Evolutionary conservation across 92 coral and sea anemone genomes (phyloP).

Genomic region (Phymanthus crucifer): DNA sequence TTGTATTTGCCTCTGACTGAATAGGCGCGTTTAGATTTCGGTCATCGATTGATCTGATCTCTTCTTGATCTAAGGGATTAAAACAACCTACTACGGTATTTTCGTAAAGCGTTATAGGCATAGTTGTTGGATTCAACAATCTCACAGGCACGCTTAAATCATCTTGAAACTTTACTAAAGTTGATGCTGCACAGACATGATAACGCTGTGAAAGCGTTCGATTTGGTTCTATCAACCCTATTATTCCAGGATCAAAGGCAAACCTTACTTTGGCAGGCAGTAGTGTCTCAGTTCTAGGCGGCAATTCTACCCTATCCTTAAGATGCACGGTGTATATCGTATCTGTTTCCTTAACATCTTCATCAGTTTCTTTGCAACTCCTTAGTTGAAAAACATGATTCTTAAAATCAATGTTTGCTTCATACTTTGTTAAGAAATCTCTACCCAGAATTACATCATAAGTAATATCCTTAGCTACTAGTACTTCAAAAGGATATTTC

Average conservation of each 20-base stretch:
- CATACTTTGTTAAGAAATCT: conserved; percentile 9
- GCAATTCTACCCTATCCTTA: conserved; percentile 2
- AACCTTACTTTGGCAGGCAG: neutral
- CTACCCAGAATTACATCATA: conserved; percentile 4
- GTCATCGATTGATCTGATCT: neutral
- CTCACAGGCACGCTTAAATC: conserved; percentile 1
- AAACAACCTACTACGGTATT: neutral
- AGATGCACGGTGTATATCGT: neutral
- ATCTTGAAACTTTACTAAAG: neutral
- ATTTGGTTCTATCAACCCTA: conserved; percentile 8
- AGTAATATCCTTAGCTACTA: conserved; percentile 9
- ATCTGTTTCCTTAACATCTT: neutral
- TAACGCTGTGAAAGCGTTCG: conserved; percentile 8
- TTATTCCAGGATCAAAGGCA: neutral
- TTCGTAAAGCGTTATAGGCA: conserved; percentile 1
- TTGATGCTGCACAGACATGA: conserved; percentile 18
- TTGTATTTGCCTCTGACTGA: neutral
- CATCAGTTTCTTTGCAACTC: neutral
- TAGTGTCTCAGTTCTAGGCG: conserved; percentile 21
- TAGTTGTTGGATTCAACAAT: conserved; percentile 6
- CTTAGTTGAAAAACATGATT: neutral
- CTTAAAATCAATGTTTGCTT: conserved; percentile 17
- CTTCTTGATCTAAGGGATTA: neutral
- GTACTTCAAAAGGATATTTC: neutral
- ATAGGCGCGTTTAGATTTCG: neutral